Base-by-base conservation (phyloP, 2,797 vertebrate genomes). In the Chromis chromis region DNA sequence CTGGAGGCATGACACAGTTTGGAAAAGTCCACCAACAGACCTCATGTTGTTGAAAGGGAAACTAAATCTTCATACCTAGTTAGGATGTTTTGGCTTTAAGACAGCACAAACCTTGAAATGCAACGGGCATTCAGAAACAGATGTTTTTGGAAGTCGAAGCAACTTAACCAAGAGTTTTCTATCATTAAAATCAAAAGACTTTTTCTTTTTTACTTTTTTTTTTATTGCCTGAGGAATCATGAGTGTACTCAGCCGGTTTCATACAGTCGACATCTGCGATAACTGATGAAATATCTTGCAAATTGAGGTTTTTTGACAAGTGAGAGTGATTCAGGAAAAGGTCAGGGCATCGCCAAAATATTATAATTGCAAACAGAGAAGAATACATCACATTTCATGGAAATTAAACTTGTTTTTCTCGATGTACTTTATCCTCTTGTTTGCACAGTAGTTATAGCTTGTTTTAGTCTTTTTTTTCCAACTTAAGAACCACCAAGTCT, bases 1-100 rank as follows among this genome's bases (percentile, higher is more conserved):
- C 49, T 74, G 22, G 46, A 70, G 56, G 1, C 58, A 55, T 78
- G 71, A 65, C 78, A 79, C 70, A 83, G 52, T 85, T 88, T 70
- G 33, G 42, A 52, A 57, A 53, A 70, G 22, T 57, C 40, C 28
- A 54, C 12, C 54, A 57, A 58, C 39, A 76, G 17, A 62, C 1
- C 6, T 66, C 11, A 12, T 1, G 2, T 1, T 19, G 6, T 28
- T 22, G n/a, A 55, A 52, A 42, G 19, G 17, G 14, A 65, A 66
- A 39, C 27, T 28, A 65, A 16, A 1, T 9, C 46, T 10, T 6
- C 8, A 0, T 21, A 16, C 0, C 4, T 3, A 27, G 28, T 54
- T n/a, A 4, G n/a, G 11, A 4, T 17, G 6, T 48, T 54, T 46
- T 36, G 24, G 40, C 21, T 25, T 27, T 33, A 28, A 17, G 16